Percentiles rank a stretch among this genome's conserved stretches.
Conservation (phyloP, 2,888 invertebrate species). For the Parnassius orleans region DNA sequence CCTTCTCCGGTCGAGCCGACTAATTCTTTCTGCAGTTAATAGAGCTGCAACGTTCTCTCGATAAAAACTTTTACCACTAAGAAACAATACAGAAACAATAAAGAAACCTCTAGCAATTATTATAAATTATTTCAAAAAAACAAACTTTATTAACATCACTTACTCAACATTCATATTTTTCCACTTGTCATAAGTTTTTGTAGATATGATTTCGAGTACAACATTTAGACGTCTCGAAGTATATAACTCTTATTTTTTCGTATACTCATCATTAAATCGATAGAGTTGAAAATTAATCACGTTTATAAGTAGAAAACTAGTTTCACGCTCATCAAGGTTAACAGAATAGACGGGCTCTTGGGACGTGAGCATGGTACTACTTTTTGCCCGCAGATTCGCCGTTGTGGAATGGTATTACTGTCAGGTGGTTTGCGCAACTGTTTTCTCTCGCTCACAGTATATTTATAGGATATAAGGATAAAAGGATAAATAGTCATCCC, state of each 20-base stretch:
- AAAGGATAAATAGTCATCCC: too few relatives aligned
- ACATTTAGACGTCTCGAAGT: not conserved
- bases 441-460: not conserved
- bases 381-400: constrained; percentile 21
- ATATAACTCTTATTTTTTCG: not conserved
- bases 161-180: not conserved
- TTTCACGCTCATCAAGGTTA: constrained; percentile 26
- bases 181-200: not conserved
- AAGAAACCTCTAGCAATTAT: too few relatives aligned
- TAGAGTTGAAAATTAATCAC: constrained; percentile 18
- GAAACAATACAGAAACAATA: too few relatives aligned
- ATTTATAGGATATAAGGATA: too few relatives aligned
- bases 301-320: constrained; percentile 20
- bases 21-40: too few relatives aligned
- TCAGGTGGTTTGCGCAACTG: constrained; percentile 17
- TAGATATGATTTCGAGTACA: not conserved
- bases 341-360: constrained; percentile 21
- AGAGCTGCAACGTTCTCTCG: too few relatives aligned
- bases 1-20: too few relatives aligned
- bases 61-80: too few relatives aligned
- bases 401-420: constrained; percentile 14
- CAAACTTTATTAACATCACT: not conserved
- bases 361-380: constrained; percentile 7
- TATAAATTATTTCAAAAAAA: not conserved
- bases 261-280: constrained; percentile 12